Evolutionary conservation across 2,888 invertebrate species (phyloP), one percentile per base, ranked within the genome.

Genomic region (Meteorus cinctellus): DNA sequence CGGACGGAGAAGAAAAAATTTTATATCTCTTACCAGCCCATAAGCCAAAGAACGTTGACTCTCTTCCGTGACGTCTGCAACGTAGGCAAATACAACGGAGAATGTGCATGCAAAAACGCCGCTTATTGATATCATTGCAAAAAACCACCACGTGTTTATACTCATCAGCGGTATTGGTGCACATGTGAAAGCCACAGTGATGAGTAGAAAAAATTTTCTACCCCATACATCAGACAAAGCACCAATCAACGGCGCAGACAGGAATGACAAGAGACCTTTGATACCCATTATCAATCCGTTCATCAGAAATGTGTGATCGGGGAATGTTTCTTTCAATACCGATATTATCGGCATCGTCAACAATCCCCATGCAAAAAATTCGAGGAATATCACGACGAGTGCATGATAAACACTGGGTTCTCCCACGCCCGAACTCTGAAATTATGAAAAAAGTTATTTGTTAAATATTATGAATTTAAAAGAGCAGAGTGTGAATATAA

Each of bases 331-430:
- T 91, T 99, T 98, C 82, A 99, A 92, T 85, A 97, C 97, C 75
- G 88, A 91, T 89, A 99, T 99, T 87, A 99, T 96, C 77, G 99
- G 99, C 93, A 98, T 97, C 81, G 99, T 99, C 81, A 99, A 93
- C 82, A 99, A 93, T 73, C 99, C 99, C 99, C 99, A 99, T 83
- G 99, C 98, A 92, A 99, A 99, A 92, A 99, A 99, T 92, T 99
- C 99, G 91, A 99, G 92, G 92, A 99, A 99, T 91, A 99, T 99
- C 87, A 99, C 98, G 89, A 99, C 96, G 90, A 99, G 92, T 80
- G 99, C 99, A 94, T 99, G 99, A 91, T 97, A 98, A 80, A 99
- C 96, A 89, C 97, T 97, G 81, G 99, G 98, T 90, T 96, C 95
- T 82, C 97, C 97, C 89, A 97, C 95, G 84, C 97, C 97, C 85